Evolutionary conservation across 2,113 vertebrate species (phyloP).

Genomic region (Chloebia gouldiae): DNA sequence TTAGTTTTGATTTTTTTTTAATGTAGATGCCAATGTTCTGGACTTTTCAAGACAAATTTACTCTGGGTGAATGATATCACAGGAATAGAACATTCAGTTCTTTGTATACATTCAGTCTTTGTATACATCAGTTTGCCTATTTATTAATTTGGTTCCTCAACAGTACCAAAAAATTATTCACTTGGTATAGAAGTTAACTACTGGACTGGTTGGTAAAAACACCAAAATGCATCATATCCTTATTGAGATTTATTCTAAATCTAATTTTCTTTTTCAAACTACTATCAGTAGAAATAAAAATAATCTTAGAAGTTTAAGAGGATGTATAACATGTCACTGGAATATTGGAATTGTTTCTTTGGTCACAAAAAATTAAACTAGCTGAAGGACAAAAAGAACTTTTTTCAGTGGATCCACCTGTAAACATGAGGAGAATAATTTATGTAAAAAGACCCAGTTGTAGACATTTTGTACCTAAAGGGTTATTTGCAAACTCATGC

Average conservation of each 20-base stretch:
- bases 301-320: neutral
- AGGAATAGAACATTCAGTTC: neutral
- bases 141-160: neutral
- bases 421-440: neutral
- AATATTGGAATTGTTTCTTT: neutral
- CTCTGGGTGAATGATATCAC: neutral
- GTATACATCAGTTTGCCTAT: neutral
- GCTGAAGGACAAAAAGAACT: neutral
- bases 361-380: neutral
- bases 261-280: neutral
- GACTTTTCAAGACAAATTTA: neutral
- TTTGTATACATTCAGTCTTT: neutral
- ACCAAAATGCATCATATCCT: neutral
- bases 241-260: neutral
- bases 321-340: neutral
- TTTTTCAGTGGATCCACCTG: neutral
- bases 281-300: neutral
- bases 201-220: neutral
- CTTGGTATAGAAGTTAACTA: neutral
- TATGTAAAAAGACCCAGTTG: neutral
- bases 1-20: neutral
- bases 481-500: neutral
- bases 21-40: neutral
- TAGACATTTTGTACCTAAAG: neutral
- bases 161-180: neutral